phyloP scores from a whole-genome alignment of 1,140 invertebrate species.

The Leptinotarsa texana region DNA sequence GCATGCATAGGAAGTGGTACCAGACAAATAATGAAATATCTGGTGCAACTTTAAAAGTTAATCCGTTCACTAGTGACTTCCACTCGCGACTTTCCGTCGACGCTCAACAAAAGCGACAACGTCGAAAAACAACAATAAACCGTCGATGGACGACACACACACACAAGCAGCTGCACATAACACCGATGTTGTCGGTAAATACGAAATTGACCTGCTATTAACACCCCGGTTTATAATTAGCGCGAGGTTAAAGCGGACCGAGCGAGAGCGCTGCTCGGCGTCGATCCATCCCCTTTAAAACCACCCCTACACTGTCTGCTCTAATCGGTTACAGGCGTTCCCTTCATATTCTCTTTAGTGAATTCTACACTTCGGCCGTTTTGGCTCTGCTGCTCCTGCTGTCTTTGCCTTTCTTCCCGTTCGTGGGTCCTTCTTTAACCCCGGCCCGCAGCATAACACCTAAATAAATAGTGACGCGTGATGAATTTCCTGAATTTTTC shows the following conservation, averaged over 20 bases:
- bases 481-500: slow-evolving; percentile 3
- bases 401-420: background rate
- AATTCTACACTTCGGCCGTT: slow-evolving; percentile 22
- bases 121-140: slow-evolving; percentile 6
- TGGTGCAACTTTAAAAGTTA: too few species aligned
- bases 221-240: slow-evolving; percentile 53
- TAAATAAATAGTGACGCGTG: background rate
- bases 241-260: slow-evolving; percentile 44
- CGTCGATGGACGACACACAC: slow-evolving; percentile 9
- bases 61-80: too few species aligned
- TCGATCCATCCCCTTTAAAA: slow-evolving; percentile 45
- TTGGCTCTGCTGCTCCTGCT: slow-evolving; percentile 1
- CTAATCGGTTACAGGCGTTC: slow-evolving; percentile 46
- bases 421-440: slow-evolving; percentile 1
- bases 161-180: slow-evolving; percentile 1
- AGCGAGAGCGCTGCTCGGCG: slow-evolving; percentile 31
- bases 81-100: too few species aligned
- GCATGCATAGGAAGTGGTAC: too few species aligned
- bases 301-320: slow-evolving; percentile 42
- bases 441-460: background rate
- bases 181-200: slow-evolving; percentile 40
- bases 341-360: slow-evolving; percentile 41
- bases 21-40: too few species aligned
- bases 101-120: background rate
- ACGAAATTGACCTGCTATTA: slow-evolving; percentile 52